phyloP scores from a whole-genome alignment of 2,888 invertebrate species.

The Polyommatus icarus region DNA sequence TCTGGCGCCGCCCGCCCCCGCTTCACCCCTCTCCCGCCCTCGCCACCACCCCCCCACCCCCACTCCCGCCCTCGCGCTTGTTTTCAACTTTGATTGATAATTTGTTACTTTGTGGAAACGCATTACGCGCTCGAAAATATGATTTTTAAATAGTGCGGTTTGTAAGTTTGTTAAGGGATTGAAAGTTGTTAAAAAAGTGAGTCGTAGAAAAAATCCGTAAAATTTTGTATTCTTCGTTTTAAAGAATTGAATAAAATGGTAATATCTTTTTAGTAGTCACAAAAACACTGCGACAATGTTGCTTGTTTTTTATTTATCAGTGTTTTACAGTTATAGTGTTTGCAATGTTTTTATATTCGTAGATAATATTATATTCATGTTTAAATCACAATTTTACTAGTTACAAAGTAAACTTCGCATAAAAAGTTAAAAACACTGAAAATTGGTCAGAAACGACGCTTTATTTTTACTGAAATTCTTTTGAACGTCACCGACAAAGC shows the following conservation, averaged over 20 bases:
- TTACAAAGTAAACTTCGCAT: neutral
- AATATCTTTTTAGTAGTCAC: no score
- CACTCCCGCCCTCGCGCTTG: slow-evolving; percentile 62
- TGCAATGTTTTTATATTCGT: no score
- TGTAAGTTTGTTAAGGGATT: neutral
- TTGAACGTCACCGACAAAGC: slow-evolving; percentile 8
- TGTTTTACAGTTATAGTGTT: neutral
- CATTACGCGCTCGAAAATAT: slow-evolving; percentile 55
- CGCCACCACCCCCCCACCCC: slow-evolving; percentile 41
- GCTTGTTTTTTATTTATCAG: neutral
- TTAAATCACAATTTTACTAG: neutral
- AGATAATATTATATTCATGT: neutral
- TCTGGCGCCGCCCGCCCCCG: slow-evolving; percentile 63
- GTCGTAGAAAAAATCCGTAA: neutral
- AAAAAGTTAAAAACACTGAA: neutral
- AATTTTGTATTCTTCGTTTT: neutral
- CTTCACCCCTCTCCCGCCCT: slow-evolving; percentile 40
- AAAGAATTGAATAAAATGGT: neutral
- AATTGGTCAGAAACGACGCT: neutral
- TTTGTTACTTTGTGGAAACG: slow-evolving; percentile 65
- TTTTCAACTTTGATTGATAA: slow-evolving; percentile 80
- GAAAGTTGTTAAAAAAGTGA: neutral
- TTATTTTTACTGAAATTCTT: slow-evolving; percentile 4
- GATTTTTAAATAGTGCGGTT: slow-evolving; percentile 33
- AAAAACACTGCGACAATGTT: neutral